Base-by-base conservation (phyloP, 2,113 vertebrate species). In the pig (Sus scrofa) region DNA sequence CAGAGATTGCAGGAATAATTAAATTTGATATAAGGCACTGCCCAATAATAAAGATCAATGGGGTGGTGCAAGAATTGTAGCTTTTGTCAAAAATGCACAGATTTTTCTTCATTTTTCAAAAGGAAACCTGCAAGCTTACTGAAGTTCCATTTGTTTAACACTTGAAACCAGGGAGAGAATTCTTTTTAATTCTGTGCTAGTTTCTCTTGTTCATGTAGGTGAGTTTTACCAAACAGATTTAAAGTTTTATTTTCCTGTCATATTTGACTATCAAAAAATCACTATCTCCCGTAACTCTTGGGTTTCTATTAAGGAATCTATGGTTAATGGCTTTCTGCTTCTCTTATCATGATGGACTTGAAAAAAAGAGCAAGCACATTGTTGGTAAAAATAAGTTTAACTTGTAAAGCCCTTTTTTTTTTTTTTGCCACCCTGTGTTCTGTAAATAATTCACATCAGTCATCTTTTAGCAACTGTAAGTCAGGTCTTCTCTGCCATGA, bases 401-500 rank as follows among this genome's bases (percentile, higher is more conserved):
- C 30, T 78, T 78, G 75, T 30, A 50, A 56, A n/a, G 52, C 75
- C 56, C 75, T 37, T 93, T 97, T 94, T 92, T 91, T 89, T 85
- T 3, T 27, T 95, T 73, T 89, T 98, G 1, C 65, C 86, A 79
- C 96, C 71, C 39, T 95, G 75, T 97, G 63, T 98, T 96, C 68
- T 97, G 24, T 8, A 97, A 97, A 96, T 97, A 95, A 98, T 98
- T 96, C 91, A 79, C n/a, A 56, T 97, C 97, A 94, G 93, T 97
- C 56, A 94, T 98, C 89, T 97, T 96, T 89, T 54, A 95, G 92
- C 95, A 97, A 91, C 82, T 86, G 2, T 96, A 98, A 97, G 50
- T 96, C 94, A 95, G 58, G 52, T 93, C 52, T 97, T 97, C 87
- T 83, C 74, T 98, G 79, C 85, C 75, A 92, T 97, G 70, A 22